Evolutionary conservation across 2,888 invertebrate species (phyloP), one percentile per base, ranked within the genome.

Genomic region (Myopa tessellatipennis): DNA sequence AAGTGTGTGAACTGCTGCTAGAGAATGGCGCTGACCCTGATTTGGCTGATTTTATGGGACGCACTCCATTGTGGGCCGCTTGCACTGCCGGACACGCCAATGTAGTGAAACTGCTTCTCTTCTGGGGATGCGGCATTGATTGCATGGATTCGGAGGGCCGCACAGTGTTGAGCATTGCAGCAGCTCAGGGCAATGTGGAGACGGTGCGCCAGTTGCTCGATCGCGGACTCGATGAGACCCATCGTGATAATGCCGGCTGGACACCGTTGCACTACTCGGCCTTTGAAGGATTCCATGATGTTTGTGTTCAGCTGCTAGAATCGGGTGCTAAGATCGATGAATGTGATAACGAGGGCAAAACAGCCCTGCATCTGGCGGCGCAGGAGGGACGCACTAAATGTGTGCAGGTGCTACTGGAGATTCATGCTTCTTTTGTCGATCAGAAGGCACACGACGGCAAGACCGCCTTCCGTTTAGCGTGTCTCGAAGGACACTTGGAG

Each of bases 71-170:
- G 80, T 97, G 97, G 94, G 97, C 97, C 10, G 97, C 97, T 0
- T 97, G 97, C 8, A 95, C 96, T 14, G 97, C 97, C 89, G 97
- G 98, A 0, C 97, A 97, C 89, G 94, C 96, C 38, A 91, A 93
- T 16, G 94, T 97, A 1, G 95, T 97, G 1, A 94, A 95, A 18
- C 91, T 97, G 81, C 90, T 98, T 81, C 91, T 98, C 80, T 97
- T 97, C 90, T 98, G 98, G 98, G 98, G 98, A 61, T 97, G 97
- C 80, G 96, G 96, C 85, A 96, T 98, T 74, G 98, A 98, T 90
- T 94, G 94, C 84, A 98, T 98, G 91, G 98, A 98, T 90, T 93
- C 94, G 4, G 98, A 98, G 88, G 98, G 98, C 0, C 91, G 98
- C 58, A 98, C 98, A 0, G 98, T 96, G 78, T 91, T 96, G 4